Evolutionary conservation across 1,140 invertebrate species (phyloP).

Genomic region (Augochlora pura): DNA sequence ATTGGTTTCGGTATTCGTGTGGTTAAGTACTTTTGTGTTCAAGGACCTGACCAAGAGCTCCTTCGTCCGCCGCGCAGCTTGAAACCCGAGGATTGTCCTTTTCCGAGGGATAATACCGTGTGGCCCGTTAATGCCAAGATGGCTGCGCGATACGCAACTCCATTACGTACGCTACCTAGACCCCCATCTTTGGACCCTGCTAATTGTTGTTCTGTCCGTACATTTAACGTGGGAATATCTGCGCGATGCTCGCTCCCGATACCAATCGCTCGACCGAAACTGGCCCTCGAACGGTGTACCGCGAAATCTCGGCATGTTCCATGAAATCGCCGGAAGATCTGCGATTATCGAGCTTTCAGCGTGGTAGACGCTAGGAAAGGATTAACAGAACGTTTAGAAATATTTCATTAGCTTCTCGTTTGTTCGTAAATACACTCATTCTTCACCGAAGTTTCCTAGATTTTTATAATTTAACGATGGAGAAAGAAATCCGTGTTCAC

Average conservation of each 20-base stretch:
- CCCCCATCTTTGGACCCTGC: slow-evolving; percentile 42
- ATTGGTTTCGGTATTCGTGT: slow-evolving; percentile 45
- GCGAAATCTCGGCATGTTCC: not conserved
- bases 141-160: slow-evolving; percentile 56
- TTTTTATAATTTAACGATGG: too few relatives aligned
- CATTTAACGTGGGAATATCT: slow-evolving; percentile 53
- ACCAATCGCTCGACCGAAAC: slow-evolving; percentile 21
- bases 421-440: too few relatives aligned
- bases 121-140: slow-evolving; percentile 62
- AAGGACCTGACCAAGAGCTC: slow-evolving; percentile 35
- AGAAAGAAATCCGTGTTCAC: too few relatives aligned
- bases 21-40: slow-evolving; percentile 44
- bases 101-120: slow-evolving; percentile 55
- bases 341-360: not conserved
- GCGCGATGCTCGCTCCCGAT: slow-evolving; percentile 38
- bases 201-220: slow-evolving; percentile 58
- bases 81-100: slow-evolving; percentile 48
- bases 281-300: not conserved
- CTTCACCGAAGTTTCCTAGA: too few relatives aligned
- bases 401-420: not conserved
- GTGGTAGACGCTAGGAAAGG: too few relatives aligned
- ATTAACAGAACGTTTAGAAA: not conserved
- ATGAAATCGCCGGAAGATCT: not conserved
- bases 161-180: slow-evolving; percentile 48
- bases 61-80: not conserved